Conservation (phyloP, 2,888 invertebrate species). For the Trissolcus japonicus region DNA sequence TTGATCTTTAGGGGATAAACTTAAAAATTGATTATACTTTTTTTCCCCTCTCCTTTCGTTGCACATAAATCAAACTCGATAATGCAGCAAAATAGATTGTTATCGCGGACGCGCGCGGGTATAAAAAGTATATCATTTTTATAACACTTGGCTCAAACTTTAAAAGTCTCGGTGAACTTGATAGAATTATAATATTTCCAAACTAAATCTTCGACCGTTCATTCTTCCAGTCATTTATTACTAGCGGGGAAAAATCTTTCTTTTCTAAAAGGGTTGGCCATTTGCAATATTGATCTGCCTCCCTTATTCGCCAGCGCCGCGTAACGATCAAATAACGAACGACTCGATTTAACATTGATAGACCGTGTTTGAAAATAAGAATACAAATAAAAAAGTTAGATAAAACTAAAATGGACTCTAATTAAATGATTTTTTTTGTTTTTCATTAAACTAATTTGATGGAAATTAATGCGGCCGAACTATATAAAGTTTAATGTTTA, state of each 20-base stretch:
- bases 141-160: constrained; percentile 7
- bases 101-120: not conserved
- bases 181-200: constrained; percentile 15
- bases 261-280: constrained; percentile 12
- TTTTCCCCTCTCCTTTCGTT: not conserved
- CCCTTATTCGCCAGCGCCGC: constrained; percentile 20
- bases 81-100: too few species aligned
- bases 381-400: too few species aligned
- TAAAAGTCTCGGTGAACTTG: not conserved
- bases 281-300: constrained; percentile 32
- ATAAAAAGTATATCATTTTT: constrained; percentile 12
- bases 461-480: not conserved
- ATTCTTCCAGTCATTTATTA: constrained; percentile 12
- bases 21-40: too few species aligned
- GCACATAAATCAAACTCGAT: not conserved
- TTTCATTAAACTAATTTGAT: too few species aligned
- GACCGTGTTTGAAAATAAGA: too few species aligned
- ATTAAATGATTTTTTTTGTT: too few species aligned
- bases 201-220: constrained; percentile 12
- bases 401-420: too few species aligned
- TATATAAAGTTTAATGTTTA: too few species aligned
- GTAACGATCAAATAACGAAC: constrained; percentile 31
- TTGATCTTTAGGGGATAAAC: too few species aligned
- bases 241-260: constrained; percentile 5
- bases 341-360: constrained; percentile 25